Evolutionary conservation across 1,140 invertebrate genomes (phyloP).

Genomic region (Atopsyche davidsoni): DNA sequence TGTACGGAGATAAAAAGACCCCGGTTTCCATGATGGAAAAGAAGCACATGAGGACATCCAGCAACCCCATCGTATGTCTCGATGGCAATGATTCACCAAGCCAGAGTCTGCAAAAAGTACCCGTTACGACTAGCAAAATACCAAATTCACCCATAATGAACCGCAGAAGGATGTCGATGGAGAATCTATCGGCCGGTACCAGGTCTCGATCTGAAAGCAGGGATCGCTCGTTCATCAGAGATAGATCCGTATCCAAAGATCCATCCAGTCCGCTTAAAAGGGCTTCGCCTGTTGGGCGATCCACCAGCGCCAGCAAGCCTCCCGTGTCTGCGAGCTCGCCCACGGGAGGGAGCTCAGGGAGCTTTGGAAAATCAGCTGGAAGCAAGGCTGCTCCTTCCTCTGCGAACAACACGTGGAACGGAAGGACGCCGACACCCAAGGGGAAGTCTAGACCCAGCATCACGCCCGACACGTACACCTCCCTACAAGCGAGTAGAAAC

Average conservation of each 20-base stretch:
- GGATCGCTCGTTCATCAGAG: constrained; percentile 24
- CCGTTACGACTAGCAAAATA: constrained; percentile 37
- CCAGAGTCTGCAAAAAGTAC: constrained; percentile 38
- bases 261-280: constrained; percentile 33
- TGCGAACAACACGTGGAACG: constrained; percentile 66
- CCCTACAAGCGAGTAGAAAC: constrained; percentile 44
- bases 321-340: constrained; percentile 38
- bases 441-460: constrained; percentile 53
- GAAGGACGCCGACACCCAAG: constrained; percentile 41
- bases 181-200: constrained; percentile 36
- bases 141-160: constrained; percentile 41
- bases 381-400: constrained; percentile 20
- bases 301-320: constrained; percentile 33
- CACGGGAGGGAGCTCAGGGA: constrained; percentile 37
- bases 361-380: constrained; percentile 21
- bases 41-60: constrained; percentile 40
- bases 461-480: constrained; percentile 61
- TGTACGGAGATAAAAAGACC: constrained; percentile 49
- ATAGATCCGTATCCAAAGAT: constrained; percentile 24
- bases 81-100: constrained; percentile 52
- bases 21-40: constrained; percentile 38
- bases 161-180: constrained; percentile 24
- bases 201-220: constrained; percentile 40
- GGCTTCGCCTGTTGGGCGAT: constrained; percentile 26
- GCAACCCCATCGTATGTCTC: constrained; percentile 46